Base-by-base conservation (phyloP, 1,140 invertebrate species). In the Hormaphis cornu region DNA sequence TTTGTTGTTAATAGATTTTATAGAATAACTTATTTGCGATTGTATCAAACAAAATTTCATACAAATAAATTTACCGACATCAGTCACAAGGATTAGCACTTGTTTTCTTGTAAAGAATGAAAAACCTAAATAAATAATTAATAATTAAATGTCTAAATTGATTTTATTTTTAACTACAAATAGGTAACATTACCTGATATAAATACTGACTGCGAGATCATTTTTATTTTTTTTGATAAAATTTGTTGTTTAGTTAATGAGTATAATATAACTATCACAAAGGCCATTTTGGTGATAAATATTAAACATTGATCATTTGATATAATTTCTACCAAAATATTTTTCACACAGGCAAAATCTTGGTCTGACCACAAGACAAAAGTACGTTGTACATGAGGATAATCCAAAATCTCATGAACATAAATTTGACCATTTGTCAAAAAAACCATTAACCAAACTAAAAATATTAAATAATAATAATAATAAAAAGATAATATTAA, bases 281-380 rank as follows among this genome's bases (percentile, higher is more conserved):
- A 66, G 33, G 61, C 40, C 61, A 66, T 66, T 66, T 66, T 66
- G 30, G 61, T 66, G n/a, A 66, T 20, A 66, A 66, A 22, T 50
- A 66, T 66, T 4, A 66, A 33, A 66, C 61, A 66, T 30, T 33
- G 1, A 33, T 48, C 18, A 66, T 50, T 20, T 33, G 61, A 46
- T 22, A 48, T 30, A 20, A 3, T 9, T 66, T 66, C 44, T 16
- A 66, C 7, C 30, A 1, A 35, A 50, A 66, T 48, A 24, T 66
- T 46, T 35, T 66, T 66, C 1, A 66, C 61, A 50, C 20, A 48
- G 3, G 40, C 44, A 50, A 30, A 48, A 10, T 66, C 61, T 50
- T 66, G 44, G 24, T 66, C 42, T 20, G 18, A 22, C 61, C 61
- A 66, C 18, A 66, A 66, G 9, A 35, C n/a, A 66, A 66, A 66